Base-by-base conservation (phyloP, 1,140 invertebrate species). In the Melipona quadrifasciata region DNA sequence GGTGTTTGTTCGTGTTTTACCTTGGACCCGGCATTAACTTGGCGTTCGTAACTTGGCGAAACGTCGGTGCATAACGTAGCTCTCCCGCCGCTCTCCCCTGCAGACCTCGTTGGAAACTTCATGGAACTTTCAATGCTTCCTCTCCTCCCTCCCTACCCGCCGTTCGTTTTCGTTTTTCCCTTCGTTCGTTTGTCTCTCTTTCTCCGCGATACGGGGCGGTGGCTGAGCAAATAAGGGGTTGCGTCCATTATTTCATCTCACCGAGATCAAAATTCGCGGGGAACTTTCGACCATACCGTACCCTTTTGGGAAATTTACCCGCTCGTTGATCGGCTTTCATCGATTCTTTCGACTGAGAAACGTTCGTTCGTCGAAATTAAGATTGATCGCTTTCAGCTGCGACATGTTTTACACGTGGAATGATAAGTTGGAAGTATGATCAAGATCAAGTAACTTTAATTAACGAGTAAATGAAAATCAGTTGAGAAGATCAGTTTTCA, bases 41-140 rank as follows among this genome's bases (percentile, higher is more conserved):
- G n/a, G 65, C 3, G n/a, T 51, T 47, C 39, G 72, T 34, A 82
- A 75, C 72, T 67, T 67, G 16, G 72, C 72, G 24, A 65, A 82
- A 82, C 27, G 39, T 53, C 47, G 47, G 80, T n/a, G 65, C 78
- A 71, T 70, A 80, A 80, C 78, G 51, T 80, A 47, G 53, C 21
- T 47, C 11, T 10, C n/a, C 11, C 24, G 58, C 21, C 39, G 19
- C 14, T 81, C n/a, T n/a, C n/a, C n/a, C n/a, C n/a, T 74, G n/a
- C 31, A 47, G 17, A 31, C 31, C 27, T 10, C 10, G 21, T 57
- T 21, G 27, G 24, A 75, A 39, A 82, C 71, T 82, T 75, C 71
- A 55, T 64, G 58, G 61, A 76, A 76, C 58, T 76, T 68, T 39
- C 72, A 57, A 64, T 68, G 76, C 73, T 68, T 82, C 19, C 80